Base-by-base conservation (phyloP, 1,140 invertebrate species). In the Cherax quadricarinatus region DNA sequence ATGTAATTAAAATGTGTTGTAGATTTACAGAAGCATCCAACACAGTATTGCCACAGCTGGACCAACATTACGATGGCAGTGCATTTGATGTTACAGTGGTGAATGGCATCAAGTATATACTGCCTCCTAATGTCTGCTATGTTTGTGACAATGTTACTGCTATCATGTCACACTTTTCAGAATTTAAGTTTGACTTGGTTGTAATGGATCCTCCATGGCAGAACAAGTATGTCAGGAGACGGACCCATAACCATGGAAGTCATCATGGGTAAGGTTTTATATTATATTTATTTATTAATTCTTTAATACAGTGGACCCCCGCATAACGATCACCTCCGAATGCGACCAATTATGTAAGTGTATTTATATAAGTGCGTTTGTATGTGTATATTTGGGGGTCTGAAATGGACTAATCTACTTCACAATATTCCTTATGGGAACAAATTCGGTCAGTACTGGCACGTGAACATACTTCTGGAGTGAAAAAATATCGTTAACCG, bases 151-250 rank as follows among this genome's bases (percentile, higher is more conserved):
- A 96, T 93, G 93, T 96, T 10, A 93, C 89, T 83, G 93, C 95
- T 24, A 94, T 96, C 6, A 91, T 95, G 49, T 53, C 93, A 51
- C 81, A 83, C 24, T 86, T 94, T 4, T 78, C 94, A 94, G 21
- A 93, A 94, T 60, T 94, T 95, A 70, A 51, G n/a, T 99, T 96
- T 96, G 97, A 99, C 95, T 95, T 98, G 80, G 96, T 99, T 85
- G 95, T 99, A 30, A 95, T 98, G 92, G 98, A 99, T 96, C 98
- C 98, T 86, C 98, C 98, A 3, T 99, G 98, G 98, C 97, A 97
- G 95, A 99, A 99, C 95, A 98, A 98, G 95, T 98, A 98, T 91
- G 97, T 98, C 49, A 96, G 97, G 94, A 96, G 98, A 93, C 95
- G 97, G 93, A 98, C 97, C 95, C 96, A 95, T 93, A 95, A 95